Base-by-base conservation (phyloP, 2,888 invertebrate genomes). In the Myopa tessellatipennis region DNA sequence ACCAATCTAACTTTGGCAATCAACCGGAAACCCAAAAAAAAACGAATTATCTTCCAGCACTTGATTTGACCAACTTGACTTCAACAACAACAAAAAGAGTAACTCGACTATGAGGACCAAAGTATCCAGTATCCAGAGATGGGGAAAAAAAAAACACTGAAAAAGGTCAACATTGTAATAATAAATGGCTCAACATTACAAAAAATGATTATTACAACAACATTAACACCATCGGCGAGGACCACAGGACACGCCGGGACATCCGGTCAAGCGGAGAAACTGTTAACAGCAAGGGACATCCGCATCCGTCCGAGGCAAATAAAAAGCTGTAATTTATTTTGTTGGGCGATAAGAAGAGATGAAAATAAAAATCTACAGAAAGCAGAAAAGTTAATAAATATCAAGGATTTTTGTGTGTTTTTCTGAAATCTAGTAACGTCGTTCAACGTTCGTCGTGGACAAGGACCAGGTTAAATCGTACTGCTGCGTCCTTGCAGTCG, bases 161-260 rank as follows among this genome's bases (percentile, higher is more conserved):
- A 45, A 61, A 61, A 73, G 73, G 61, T 73, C 73, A 61, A 61
- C 61, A 8, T 18, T 50, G 40, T 65, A 65, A 74, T 74, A 74
- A 74, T 65, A 65, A 74, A 74, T 65, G 74, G 52, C 36, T 40
- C 34, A 74, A 74, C 74, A 74, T 74, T 65, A 74, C 52, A 36
- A 45, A 45, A 74, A 74, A 74, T 74, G 74, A 65, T 74, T 74
- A 74, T 74, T 74, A 65, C 74, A 74, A 74, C 74, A 74, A 74
- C 74, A 74, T 74, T 74, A 65, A 52, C 65, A 74, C 50, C 61
- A 60, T 50, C n/a, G 38, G 16, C 38, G 38, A 67, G 38, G 34
- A 16, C 34, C 69, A 18, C 45, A n/a, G n/a, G 61, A 38, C 71
- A 36, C 40, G 14, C 52, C 18, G 63, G 14, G 10, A 26, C 16